These are phyloP conservation scores for Rissa tridactyla DNA, from an alignment of 2,113 vertebrate genomes.

Conservation along the genomic window DNA sequence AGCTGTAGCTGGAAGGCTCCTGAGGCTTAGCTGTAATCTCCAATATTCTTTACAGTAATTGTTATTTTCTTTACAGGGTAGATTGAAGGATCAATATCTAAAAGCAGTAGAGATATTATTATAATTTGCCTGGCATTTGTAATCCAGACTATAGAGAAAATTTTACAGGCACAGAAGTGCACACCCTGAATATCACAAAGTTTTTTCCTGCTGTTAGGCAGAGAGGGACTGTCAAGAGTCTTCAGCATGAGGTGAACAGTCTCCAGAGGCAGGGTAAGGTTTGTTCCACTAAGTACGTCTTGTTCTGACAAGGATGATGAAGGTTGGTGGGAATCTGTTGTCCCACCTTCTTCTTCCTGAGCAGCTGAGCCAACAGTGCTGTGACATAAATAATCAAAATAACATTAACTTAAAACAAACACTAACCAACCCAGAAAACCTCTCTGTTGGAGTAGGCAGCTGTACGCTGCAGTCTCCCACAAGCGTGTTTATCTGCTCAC, in stretches of 20 bases:
- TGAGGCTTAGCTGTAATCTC: not conserved
- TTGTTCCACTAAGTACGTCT: not conserved
- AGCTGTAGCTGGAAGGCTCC: not conserved
- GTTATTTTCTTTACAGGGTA: not conserved
- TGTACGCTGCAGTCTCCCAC: not conserved
- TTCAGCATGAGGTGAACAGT: not conserved
- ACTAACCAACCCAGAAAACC: not conserved
- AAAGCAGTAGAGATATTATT: not conserved
- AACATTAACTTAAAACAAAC: not conserved
- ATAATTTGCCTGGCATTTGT: not conserved
- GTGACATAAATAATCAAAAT: not conserved
- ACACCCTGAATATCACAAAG: not conserved
- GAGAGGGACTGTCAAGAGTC: not conserved
- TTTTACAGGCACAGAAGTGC: not conserved
- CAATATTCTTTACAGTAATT: constrained; percentile 27
- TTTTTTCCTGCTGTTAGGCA: not conserved
- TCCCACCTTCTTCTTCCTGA: not conserved
- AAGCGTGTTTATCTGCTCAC: not conserved
- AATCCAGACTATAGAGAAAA: not conserved
- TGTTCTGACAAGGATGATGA: not conserved
- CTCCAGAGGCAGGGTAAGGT: not conserved
- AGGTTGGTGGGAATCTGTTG: not conserved
- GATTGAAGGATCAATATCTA: constrained; percentile 18
- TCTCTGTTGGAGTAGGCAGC: not conserved
- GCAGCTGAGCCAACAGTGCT: not conserved